Percentiles rank a stretch among this genome's conserved stretches.
Evolutionary conservation across 2,888 invertebrate species (phyloP).

Genomic region (Macrophya annulata): DNA sequence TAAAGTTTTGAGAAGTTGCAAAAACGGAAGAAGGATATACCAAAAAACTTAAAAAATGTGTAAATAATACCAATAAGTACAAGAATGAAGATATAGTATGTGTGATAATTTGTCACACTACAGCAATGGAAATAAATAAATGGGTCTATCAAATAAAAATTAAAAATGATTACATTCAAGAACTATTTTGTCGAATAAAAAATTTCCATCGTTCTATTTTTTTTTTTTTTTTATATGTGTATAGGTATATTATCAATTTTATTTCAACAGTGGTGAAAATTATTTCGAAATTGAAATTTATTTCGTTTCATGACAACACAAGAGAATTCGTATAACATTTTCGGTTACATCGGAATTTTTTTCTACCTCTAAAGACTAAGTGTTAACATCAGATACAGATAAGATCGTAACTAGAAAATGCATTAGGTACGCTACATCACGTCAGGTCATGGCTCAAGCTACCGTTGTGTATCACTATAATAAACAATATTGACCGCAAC

Average conservation of each 20-base stretch:
- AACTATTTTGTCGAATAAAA: too few species aligned
- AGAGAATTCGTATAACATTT: too few species aligned
- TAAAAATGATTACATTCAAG: too few species aligned
- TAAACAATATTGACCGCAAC: not conserved
- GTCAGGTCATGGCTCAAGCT: constrained; percentile 14
- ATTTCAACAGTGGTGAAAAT: not conserved
- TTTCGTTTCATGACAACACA: too few species aligned
- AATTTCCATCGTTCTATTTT: not conserved
- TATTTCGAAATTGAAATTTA: not conserved
- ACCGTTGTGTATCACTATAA: not conserved
- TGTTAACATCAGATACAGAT: too few species aligned
- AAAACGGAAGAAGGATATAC: not conserved
- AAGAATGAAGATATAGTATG: not conserved
- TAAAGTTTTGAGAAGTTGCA: not conserved
- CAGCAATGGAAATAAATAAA: not conserved
- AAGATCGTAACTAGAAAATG: not conserved
- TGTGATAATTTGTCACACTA: not conserved
- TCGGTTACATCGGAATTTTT: constrained; percentile 3
- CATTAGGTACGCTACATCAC: constrained; percentile 1
- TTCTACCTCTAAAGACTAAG: too few species aligned
- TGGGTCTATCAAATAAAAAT: not conserved
- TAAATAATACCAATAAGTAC: not conserved
- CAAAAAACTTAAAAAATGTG: not conserved
- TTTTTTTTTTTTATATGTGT: not conserved
- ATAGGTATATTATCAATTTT: too few species aligned